Evolutionary conservation across 2,888 invertebrate genomes (phyloP), one percentile per base, ranked within the genome.

Genomic region (Odontocerum albicorne): DNA sequence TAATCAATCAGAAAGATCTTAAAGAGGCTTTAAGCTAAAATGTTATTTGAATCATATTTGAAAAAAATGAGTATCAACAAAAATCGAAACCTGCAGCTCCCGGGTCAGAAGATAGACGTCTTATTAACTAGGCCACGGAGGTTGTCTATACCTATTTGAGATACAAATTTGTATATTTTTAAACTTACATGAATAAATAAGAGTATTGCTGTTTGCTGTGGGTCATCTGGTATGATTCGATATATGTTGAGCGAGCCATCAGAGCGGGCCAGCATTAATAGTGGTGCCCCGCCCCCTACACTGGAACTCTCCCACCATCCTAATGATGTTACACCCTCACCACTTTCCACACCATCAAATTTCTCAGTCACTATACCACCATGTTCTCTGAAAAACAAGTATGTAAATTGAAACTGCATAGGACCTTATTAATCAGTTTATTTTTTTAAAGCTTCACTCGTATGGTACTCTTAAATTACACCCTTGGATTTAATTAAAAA

Each of bases 231-330:
- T 16, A 39, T 70, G 6, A 75, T 61, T 2, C 73, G 68, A 55
- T 76, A 77, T 1, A 79, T 68, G 56, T 77, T 77, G 22, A 79
- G 70, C 6, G 74, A 74, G 6, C 77, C 78, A 63, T 78, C 77
- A 36, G 78, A 75, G 3, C 77, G 73, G 1, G 77, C 78, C 15
- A 75, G 68, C 33, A 74, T 70, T 3, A 78, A 65, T 10, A 56
- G 33, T 55, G 77, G 75, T 0, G 65, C 61, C 17, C 68, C 70
- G 1, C 66, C 66, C 52, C 66, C 69, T 22, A 63, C 68, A 12
- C 62, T 63, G 61, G 68, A 73, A 73, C 75, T 76, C 3, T 77
- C 76, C 32, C 75, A 65, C 59, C 77, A 77, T 42, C 74, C 72
- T 2, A 77, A 70, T 0, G 75, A 68, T 1, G 75, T 77, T 31